A percentile compares a stretch with the other conserved stretches of the same genome.
phyloP scores from a whole-genome alignment of 2,888 invertebrate genomes.

The Diplazon laetatorius region DNA sequence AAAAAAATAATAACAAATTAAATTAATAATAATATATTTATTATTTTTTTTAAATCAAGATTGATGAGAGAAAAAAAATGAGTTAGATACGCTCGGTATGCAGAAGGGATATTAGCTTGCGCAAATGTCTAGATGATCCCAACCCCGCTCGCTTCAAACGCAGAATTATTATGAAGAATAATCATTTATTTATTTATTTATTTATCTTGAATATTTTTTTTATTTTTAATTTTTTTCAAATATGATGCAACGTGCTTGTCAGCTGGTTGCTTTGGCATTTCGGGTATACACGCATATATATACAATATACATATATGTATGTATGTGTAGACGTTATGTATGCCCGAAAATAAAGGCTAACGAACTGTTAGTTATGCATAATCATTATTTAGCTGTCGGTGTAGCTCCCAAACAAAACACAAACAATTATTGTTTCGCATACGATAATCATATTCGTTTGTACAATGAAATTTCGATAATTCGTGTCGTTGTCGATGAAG shows the following conservation, averaged over 20 bases:
- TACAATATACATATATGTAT: constrained; percentile 1
- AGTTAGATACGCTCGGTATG: constrained; percentile 48
- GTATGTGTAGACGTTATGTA: constrained; percentile 22
- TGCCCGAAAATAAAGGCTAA: constrained; percentile 21
- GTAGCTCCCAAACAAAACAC: constrained; percentile 52
- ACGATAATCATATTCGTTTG: constrained; percentile 17
- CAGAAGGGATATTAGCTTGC: constrained; percentile 51
- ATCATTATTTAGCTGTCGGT: constrained; percentile 53
- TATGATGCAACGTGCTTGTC: constrained; percentile 58
- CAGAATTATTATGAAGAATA: constrained; percentile 39
- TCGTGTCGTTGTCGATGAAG: constrained; percentile 72
- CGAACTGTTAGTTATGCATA: constrained; percentile 27
- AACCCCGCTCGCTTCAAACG: constrained; percentile 59
- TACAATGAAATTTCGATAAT: constrained; percentile 58
- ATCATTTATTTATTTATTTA: constrained; percentile 22
- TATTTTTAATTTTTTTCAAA: constrained; percentile 16
- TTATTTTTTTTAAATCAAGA: no score
- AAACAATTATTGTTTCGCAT: no score
- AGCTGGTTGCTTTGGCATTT: constrained; percentile 55
- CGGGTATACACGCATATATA: constrained; percentile 17
- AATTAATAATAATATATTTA: constrained; percentile 7
- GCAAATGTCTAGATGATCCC: constrained; percentile 60
- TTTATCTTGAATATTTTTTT: no score
- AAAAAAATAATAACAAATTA: constrained; percentile 45
- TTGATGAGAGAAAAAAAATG: constrained; percentile 13